Percentiles rank a stretch among this genome's conserved stretches.
Conservation (phyloP, 2,113 vertebrate genomes). For the Perognathus longimembris region DNA sequence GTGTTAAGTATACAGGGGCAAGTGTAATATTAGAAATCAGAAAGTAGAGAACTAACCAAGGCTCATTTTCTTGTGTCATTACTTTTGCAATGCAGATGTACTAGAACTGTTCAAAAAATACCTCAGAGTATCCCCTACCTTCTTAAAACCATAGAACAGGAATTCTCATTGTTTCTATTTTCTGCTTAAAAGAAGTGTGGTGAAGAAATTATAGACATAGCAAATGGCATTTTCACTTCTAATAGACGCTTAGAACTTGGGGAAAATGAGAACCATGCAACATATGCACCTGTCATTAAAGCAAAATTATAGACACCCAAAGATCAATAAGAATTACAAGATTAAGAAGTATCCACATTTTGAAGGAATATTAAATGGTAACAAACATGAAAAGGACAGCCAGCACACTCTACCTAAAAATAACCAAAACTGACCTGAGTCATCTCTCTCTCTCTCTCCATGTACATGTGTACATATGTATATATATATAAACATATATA, state of each 20-base stretch:
- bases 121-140: slow-evolving; percentile 45
- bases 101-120: slow-evolving; percentile 76
- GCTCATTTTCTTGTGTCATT: slow-evolving; percentile 82
- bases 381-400: background rate
- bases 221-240: background rate
- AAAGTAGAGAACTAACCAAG: slow-evolving; percentile 78
- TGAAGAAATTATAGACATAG: background rate
- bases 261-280: background rate
- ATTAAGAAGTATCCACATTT: background rate
- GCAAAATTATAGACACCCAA: background rate
- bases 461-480: no score
- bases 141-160: slow-evolving; percentile 70
- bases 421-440: background rate
- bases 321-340: background rate
- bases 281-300: background rate
- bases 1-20: slow-evolving; percentile 64
- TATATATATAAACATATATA: no score
- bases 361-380: background rate
- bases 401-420: background rate
- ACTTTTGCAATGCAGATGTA: slow-evolving; percentile 80
- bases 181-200: slow-evolving; percentile 30
- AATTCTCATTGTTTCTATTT: slow-evolving; percentile 67
- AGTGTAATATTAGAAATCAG: slow-evolving; percentile 58
- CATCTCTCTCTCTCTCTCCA: no score
- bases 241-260: background rate